Evolutionary conservation across 2,113 vertebrate species (phyloP), one percentile per base, ranked within the genome.

Genomic region (Cairina moschata): DNA sequence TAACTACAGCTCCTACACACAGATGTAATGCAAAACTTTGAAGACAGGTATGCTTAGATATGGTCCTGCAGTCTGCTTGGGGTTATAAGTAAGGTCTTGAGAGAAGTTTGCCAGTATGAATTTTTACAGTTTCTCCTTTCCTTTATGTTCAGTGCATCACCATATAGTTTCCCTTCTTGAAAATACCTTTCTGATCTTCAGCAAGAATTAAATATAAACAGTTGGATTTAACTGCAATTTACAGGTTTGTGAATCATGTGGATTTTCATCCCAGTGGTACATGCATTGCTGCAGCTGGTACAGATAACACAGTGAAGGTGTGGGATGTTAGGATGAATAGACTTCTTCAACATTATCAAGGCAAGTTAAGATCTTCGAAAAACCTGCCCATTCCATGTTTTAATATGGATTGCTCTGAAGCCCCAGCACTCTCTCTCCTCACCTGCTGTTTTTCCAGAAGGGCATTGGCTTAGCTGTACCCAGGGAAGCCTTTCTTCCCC

Each of bases 191-290:
- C 44, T 72, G 44, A 14, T 58, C 66, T 71, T 75, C 9, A 48
- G 17, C 25, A 36, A 17, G 69, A 75, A 42, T 2, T 46, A 48
- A 20, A 13, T 4, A 8, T 84, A 8, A 93, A 42, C n/a, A 21
- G 2, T 13, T 42, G n/a, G 17, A 13, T 65, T 72, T 79, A 59
- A 34, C 76, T 95, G 74, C 60, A 9, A 12, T 71, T 94, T 93
- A 6, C 96, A 99, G 99, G 74, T 99, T 99, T 94, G 99, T 99
- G 91, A 99, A 97, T 89, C 97, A 98, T 2, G 99, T 98, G 91
- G 99, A 99, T 83, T 99, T 99, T 90, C 99, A 99, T 81, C 99
- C 99, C 40, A 99, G 98, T 17, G 99, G 99, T 8, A 99, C 98
- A 0, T 99, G 98, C 90, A 98, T 99, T 8, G 99, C 99, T 7